Base-by-base conservation (phyloP, 2,797 vertebrate genomes). In the Diplodus puntazzo region DNA sequence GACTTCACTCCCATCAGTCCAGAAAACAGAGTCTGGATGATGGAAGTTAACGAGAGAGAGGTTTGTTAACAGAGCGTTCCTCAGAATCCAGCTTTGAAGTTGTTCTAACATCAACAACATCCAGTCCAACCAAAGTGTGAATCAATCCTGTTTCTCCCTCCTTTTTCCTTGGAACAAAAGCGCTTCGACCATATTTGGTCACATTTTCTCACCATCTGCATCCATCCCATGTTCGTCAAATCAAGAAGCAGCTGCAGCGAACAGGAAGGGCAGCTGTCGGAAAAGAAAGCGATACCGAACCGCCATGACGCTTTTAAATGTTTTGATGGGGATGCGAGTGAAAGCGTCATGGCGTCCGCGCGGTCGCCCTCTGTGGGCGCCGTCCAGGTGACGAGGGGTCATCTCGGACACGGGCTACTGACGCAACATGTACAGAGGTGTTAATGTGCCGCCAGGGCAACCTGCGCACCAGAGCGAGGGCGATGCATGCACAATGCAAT, bases 251-350 rank as follows among this genome's bases (percentile, higher is more conserved):
- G 81, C 57, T 10, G 6, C 55, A 42, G 57, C 3, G n/a, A 6
- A 64, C 77, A 85, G 75, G 81, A 88, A 84, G 69, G 68, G 23
- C 60, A 9, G 17, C 62, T 72, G 66, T 61, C 46, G 17, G 69
- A 76, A 45, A 27, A 23, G 66, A 52, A 1, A 10, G 70, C 52
- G 64, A 59, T 55, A 27, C 13, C 7, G 8, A 21, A 48, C 54
- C 23, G 30, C 42, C 53, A 10, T 55, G 34, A n/a, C 49, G 39
- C 23, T 59, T 81, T 66, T 17, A 14, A 42, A 73, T 90, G 85
- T 91, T 92, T 91, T 43, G 66, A 60, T 82, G 74, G 14, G 80
- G 67, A 82, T 69, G 80, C 57, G 50, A 57, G 9, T 11, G 55
- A 63, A 25, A 77, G 77, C 75, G 49, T 86, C 82, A 70, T 1